Conservation (phyloP, 2,797 vertebrate genomes). For the Nasua narica region DNA sequence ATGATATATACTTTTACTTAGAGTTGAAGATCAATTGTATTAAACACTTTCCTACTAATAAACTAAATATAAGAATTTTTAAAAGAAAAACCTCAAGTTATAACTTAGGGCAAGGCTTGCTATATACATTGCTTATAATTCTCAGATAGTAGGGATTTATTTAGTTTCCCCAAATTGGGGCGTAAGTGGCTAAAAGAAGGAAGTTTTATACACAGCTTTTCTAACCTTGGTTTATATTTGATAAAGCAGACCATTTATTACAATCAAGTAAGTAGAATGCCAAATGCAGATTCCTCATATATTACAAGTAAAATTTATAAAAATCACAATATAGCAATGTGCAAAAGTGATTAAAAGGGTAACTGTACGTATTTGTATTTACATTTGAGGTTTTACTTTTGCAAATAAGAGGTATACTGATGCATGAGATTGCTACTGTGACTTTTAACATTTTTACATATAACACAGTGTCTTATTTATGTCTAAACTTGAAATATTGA, state of each 20-base stretch:
- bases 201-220: constrained; percentile 32
- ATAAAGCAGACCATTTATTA: constrained; percentile 26
- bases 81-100: background rate
- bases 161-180: constrained; percentile 23
- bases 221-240: constrained; percentile 25
- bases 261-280: background rate
- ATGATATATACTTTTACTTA: constrained; percentile 50
- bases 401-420: constrained; percentile 1
- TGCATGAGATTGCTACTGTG: background rate
- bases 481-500: constrained; percentile 25
- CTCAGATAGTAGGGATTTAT: constrained; percentile 31
- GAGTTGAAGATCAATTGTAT: constrained; percentile 31
- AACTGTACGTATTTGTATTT: constrained; percentile 2
- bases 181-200: constrained; percentile 18
- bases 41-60: background rate
- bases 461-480: constrained; percentile 43
- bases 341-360: background rate
- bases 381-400: background rate
- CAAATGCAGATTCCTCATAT: constrained; percentile 39
- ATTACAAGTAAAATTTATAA: constrained; percentile 34
- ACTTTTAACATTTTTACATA: constrained; percentile 32
- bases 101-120: constrained; percentile 21
- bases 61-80: constrained; percentile 8
- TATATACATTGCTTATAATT: constrained; percentile 37
- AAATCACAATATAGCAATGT: background rate